These are phyloP conservation scores for Zonitis immaculata DNA, from an alignment of 2,888 invertebrate species.

Conservation along the genomic window DNA sequence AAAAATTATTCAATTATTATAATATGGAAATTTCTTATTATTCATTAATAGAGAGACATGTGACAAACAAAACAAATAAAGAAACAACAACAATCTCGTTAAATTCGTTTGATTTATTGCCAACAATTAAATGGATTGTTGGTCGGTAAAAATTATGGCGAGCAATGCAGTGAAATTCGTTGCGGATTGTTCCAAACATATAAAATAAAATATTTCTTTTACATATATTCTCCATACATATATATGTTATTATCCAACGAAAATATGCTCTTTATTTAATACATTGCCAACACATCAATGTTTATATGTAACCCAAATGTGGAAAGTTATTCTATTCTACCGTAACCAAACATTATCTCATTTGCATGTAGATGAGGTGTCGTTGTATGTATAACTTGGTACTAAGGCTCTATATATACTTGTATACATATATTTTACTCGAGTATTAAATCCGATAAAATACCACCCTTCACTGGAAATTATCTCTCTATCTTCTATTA, in stretches of 20 bases:
- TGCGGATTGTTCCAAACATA: neutral
- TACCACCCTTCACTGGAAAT: too few relatives aligned
- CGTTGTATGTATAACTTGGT: conserved; percentile 40
- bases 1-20: too few relatives aligned
- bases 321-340: conserved; percentile 31
- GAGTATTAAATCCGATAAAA: conserved; percentile 28
- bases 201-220: neutral
- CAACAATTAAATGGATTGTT: neutral
- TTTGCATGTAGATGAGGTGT: conserved; percentile 46
- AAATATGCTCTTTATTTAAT: conserved; percentile 30
- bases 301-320: conserved; percentile 27
- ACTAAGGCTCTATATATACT: conserved; percentile 29
- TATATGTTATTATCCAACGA: neutral
- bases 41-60: too few relatives aligned
- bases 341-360: conserved; percentile 44
- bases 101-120: neutral
- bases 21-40: too few relatives aligned
- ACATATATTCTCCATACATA: neutral
- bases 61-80: neutral
- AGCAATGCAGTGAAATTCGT: neutral
- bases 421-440: conserved; percentile 21
- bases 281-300: conserved; percentile 32
- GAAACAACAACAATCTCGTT: neutral
- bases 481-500: too few relatives aligned
- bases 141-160: neutral